A percentile compares a stretch with the other conserved stretches of the same genome.
These are phyloP conservation scores for Apis florea DNA, from an alignment of 1,140 invertebrate genomes.

Conservation along the genomic window DNA sequence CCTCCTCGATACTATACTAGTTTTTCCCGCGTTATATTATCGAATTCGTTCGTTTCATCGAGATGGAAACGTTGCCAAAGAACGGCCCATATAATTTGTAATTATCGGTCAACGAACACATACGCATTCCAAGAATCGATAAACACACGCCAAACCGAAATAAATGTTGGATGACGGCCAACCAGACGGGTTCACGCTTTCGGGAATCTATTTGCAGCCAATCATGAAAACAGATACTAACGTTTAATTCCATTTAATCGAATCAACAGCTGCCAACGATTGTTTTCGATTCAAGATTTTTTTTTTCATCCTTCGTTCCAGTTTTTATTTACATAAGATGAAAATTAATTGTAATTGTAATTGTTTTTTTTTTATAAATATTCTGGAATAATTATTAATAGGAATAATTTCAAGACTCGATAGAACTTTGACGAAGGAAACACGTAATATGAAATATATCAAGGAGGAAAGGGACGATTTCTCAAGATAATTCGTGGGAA, in stretches of 20 bases:
- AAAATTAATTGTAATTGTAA: too few relatives aligned
- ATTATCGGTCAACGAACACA: conserved; percentile 20
- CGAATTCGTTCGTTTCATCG: fast-evolving
- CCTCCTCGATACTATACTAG: neutral
- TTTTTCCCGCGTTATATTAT: neutral
- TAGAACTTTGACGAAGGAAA: too few relatives aligned
- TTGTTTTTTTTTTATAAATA: too few relatives aligned
- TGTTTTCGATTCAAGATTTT: neutral
- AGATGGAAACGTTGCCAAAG: neutral
- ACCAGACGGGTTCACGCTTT: neutral
- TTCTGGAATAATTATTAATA: too few relatives aligned
- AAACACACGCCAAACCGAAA: conserved; percentile 1
- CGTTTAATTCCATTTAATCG: conserved; percentile 43
- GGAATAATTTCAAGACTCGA: too few relatives aligned
- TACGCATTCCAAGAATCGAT: conserved; percentile 26
- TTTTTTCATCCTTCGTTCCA: too few relatives aligned
- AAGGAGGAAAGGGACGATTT: too few relatives aligned
- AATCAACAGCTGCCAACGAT: conserved; percentile 13
- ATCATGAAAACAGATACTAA: conserved; percentile 8
- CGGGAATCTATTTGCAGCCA: conserved; percentile 19
- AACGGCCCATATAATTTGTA: neutral
- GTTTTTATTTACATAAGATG: too few relatives aligned
- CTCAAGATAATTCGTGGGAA: too few relatives aligned
- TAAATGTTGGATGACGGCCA: conserved; percentile 44
- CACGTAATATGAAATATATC: too few relatives aligned